Evolutionary conservation across 2,113 vertebrate genomes (phyloP).

Genomic region (Crocuta crocuta): DNA sequence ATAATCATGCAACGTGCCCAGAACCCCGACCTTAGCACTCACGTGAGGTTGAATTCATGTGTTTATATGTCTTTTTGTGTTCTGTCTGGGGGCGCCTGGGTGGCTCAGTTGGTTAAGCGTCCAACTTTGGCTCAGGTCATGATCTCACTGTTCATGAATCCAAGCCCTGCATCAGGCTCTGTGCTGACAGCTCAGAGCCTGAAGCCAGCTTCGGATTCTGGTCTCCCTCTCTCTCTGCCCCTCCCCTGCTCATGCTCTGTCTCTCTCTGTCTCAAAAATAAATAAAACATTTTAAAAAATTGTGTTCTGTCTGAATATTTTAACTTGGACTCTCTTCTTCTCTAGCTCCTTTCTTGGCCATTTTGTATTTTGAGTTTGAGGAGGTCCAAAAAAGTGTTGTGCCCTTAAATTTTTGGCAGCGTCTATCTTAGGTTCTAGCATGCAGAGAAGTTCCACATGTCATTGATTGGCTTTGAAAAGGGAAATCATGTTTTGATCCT

Average conservation of each 20-base stretch:
- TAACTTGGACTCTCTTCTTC: not conserved
- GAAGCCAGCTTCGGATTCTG: no score
- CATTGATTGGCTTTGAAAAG: not conserved
- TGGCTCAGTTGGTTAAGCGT: no score
- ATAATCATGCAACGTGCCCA: not conserved
- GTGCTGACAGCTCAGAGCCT: no score
- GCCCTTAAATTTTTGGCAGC: not conserved
- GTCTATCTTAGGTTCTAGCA: not conserved
- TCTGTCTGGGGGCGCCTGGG: not conserved
- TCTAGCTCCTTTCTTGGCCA: not conserved
- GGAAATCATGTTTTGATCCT: slow-evolving; percentile 1
- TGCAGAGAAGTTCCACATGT: not conserved
- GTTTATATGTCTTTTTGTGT: not conserved
- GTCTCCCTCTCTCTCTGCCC: no score
- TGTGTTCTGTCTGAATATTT: not conserved
- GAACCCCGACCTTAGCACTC: not conserved
- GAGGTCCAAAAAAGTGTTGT: not conserved
- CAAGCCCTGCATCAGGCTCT: no score
- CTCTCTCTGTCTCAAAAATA: no score
- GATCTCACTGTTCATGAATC: no score
- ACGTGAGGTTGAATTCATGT: not conserved
- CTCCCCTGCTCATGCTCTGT: no score
- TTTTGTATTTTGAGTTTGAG: slow-evolving; percentile 3
- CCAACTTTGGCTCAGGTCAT: no score
- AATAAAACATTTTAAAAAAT: no score